Base-by-base conservation (phyloP, 23 tunicate genomes). In the Trididemnum miniatum region DNA sequence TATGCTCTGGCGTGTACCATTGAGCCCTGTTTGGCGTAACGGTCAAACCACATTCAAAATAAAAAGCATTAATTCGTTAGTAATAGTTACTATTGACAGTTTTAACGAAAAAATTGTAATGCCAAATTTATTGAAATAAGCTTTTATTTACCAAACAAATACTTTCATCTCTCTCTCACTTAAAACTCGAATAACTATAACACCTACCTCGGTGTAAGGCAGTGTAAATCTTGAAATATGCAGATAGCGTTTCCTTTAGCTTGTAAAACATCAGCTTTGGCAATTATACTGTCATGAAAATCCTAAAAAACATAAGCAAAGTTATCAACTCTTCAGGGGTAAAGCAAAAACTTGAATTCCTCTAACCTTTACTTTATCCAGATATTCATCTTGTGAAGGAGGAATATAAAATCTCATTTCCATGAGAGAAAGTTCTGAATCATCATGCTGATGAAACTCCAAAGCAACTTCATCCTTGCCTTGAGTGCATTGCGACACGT, bases 381-480 rank as follows among this genome's bases (percentile, higher is more conserved):
- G 34, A 31, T 59, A 71, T 29, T 84, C 93, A 76, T 93, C 91
- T 67, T 87, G 92, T 37, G 92, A 82, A 20, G 96, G 96, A 20
- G 99, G 99, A 73, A 95, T 84, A 65, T 82, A 90, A 57, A 95
- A 95, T 52, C 99, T 79, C 95, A 90, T 86, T 71, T 95, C 99
- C 99, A 95, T 90, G 51, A 95, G 80, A 0, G 99, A 86, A 3
- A 90, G 59, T 50, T 89, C 92, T 0, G 89, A 86, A 29, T 95
- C 99, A 39, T 95, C 99, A 72, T 95, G 85, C 57, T 95, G 99
- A 65, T 95, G 99, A 76, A 90, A 95, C 44, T 89, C 96, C 32
- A 95, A 60, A 27, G 96, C 76, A 30, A 90, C 92, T 76, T 95
- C 99, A 49, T 95, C 93, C 37, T 91, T 91, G 36, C 85, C 80